Base-by-base conservation (phyloP, 2,797 vertebrate genomes). In the Anguilla megastoma region DNA sequence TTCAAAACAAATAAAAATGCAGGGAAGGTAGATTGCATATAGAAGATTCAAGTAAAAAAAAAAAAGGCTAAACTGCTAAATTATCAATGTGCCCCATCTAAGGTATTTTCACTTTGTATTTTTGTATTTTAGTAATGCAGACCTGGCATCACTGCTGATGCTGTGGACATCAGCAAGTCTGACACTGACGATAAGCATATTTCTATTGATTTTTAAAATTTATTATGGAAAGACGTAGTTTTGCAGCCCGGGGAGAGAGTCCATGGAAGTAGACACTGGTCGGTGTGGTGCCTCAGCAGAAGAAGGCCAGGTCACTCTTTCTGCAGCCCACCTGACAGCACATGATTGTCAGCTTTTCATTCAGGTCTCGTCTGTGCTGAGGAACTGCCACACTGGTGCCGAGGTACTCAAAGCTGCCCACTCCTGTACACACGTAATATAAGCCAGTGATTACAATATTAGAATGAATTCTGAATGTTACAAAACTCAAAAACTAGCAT, bases 271-370 rank as follows among this genome's bases (percentile, higher is more conserved):
- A 3, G 21, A 80, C 66, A 12, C 21, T 16, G 27, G 86, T 30
- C 48, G 10, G 14, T 24, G 30, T 33, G 69, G 27, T 45, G 84
- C 69, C 91, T 96, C 94, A 96, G 93, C 96, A 97, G 88, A 97
- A 94, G 87, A 91, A 92, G 48, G 94, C 89, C 54, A 97, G 95
- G 92, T 97, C 96, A 4, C 93, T 96, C 94, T 97, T 97, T 89
- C 93, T 92, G 91, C 96, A 97, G 93, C 96, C 96, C 91, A 94
- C 91, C 91, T 95, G 93, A 92, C 96, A 97, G 92, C 96, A 97
- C 88, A 94, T 84, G 0, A 86, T 93, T 80, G 94, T 95, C 92
- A 96, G 91, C 0, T 95, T 88, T 84, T 93, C 92, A 45, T 96
- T 96, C 0, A 95, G 89, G 90, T 96, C 95, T 88, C 96, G 93